phyloP scores from a whole-genome alignment of 2,113 vertebrate genomes.

The Alligator mississippiensis region DNA sequence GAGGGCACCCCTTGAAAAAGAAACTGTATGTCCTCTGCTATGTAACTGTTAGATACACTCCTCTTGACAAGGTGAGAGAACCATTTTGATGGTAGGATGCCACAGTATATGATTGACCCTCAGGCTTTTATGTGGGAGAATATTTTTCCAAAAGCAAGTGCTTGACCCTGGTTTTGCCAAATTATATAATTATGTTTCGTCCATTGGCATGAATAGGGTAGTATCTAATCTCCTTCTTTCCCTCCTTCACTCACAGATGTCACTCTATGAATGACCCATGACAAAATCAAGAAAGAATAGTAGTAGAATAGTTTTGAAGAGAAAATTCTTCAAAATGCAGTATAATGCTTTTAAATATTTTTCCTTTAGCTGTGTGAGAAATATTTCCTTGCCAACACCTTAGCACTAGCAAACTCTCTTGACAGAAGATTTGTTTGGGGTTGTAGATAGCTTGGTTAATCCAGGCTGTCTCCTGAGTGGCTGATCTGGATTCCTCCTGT shows the following conservation, averaged over 20 bases:
- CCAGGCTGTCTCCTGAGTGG: constrained; percentile 26
- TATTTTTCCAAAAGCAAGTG: neutral
- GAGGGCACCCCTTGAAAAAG: neutral
- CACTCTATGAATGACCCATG: fast-evolving
- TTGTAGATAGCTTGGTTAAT: constrained; percentile 50
- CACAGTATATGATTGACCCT: neutral
- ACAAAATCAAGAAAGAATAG: neutral
- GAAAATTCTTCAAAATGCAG: neutral
- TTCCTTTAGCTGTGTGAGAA: neutral
- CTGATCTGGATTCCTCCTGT: constrained; percentile 52
- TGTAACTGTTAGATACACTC: neutral
- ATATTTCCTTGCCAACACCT: constrained; percentile 44
- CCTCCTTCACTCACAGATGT: neutral
- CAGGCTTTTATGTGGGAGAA: neutral
- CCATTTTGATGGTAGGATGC: neutral
- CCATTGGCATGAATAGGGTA: neutral
- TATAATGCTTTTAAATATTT: constrained; percentile 3
- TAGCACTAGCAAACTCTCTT: neutral
- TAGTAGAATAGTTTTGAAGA: neutral
- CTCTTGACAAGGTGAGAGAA: neutral
- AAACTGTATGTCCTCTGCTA: neutral
- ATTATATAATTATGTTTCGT: neutral
- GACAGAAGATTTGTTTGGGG: constrained; percentile 46
- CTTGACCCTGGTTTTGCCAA: neutral
- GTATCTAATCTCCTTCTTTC: neutral